Base-by-base conservation (phyloP, 2,797 vertebrate species). In the Etheostoma nigrum region DNA sequence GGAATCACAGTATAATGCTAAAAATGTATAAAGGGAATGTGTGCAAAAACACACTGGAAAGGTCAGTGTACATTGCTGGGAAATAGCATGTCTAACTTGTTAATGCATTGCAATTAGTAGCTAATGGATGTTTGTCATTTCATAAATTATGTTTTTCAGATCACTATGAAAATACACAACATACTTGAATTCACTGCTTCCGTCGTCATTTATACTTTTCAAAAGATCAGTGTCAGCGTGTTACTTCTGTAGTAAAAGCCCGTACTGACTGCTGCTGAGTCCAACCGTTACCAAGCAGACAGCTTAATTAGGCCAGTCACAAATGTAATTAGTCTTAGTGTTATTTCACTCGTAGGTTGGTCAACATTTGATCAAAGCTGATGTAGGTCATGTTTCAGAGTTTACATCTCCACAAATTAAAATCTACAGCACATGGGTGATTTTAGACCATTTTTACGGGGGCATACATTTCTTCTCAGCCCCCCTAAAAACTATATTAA, bases 31-130 rank as follows among this genome's bases (percentile, higher is more conserved):
- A 65, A 68, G 30, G 1, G 42, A 15, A 47, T 36, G 30, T 57
- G 14, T 33, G 25, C 47, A 67, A 57, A 67, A 47, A 62, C 36
- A 40, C 52, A 61, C 49, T 30, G 30, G 45, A 83, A 81, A 77
- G 75, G 73, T 83, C 67, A 84, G 21, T 10, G 47, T 12, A 52
- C 69, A 79, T 66, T 53, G 70, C 33, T 65, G 58, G 25, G 23
- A 79, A 68, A 83, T 74, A 70, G 14, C 16, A 64, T 74, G 57
- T 57, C 51, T 33, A 18, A 30, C 3, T 58, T 65, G 67, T 64
- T 25, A 67, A 73, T 79, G 55, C 67, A 64, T 75, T 73, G 55
- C 53, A 59, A 42, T 73, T 75, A 63, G 47, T 16, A 16, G 19
- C 23, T 23, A 79, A 72, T 78, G n/a, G 45, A 42, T 69, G 61